phyloP scores from a whole-genome alignment of 2,797 vertebrate species.

The Oryzias sinensis region DNA sequence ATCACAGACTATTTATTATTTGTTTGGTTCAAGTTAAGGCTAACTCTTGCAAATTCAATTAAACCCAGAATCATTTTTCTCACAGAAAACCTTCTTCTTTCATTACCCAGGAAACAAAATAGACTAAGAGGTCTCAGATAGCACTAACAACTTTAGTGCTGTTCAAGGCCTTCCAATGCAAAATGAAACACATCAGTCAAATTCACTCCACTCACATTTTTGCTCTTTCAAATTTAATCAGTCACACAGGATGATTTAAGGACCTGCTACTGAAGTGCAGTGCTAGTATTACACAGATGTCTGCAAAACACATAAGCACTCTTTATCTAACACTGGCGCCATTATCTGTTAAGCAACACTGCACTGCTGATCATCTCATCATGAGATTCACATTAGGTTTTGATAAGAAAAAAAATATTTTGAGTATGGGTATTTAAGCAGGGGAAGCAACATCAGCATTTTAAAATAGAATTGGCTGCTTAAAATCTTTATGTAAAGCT shows the following conservation, averaged over 20 bases:
- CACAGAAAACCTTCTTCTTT: conserved; percentile 29
- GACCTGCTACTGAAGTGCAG: conserved; percentile 36
- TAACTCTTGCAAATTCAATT: conserved; percentile 41
- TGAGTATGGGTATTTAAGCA: no score
- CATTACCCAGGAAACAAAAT: conserved; percentile 29
- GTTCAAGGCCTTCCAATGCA: conserved; percentile 24
- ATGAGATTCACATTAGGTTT: conserved; percentile 61
- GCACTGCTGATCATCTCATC: conserved; percentile 57
- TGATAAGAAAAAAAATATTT: conserved; percentile 27
- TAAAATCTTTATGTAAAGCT: neutral
- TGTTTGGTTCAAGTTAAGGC: conserved; percentile 21
- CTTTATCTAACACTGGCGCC: conserved; percentile 60
- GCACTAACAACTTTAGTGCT: conserved; percentile 17
- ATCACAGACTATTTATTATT: conserved; percentile 33
- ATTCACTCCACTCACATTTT: conserved; percentile 31
- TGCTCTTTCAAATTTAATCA: conserved; percentile 43
- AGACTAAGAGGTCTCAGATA: conserved; percentile 11
- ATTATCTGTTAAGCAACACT: conserved; percentile 41
- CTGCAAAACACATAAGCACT: conserved; percentile 50
- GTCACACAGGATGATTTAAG: conserved; percentile 48
- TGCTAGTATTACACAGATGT: conserved; percentile 52
- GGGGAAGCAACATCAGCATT: neutral
- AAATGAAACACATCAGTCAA: conserved; percentile 27
- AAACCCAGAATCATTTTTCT: conserved; percentile 27
- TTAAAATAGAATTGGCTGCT: conserved; percentile 1